These are phyloP conservation scores for Tragelaphus scriptus DNA, from an alignment of 2,113 vertebrate genomes.

Conservation along the genomic window DNA sequence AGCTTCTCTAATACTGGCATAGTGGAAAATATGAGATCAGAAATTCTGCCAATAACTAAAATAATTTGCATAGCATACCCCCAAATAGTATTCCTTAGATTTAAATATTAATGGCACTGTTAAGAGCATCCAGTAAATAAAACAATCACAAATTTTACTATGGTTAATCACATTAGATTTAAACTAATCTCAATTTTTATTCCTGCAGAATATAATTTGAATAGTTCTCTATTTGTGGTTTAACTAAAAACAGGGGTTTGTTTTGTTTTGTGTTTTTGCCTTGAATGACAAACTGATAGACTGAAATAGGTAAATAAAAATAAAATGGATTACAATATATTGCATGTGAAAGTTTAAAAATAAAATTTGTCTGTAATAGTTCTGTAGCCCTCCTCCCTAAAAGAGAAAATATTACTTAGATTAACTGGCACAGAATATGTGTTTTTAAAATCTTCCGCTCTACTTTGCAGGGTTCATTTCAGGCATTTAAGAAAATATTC, in stretches of 20 bases:
- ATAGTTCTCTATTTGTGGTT: background rate
- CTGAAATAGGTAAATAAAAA: background rate
- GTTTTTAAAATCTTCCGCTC: background rate
- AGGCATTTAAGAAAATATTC: background rate
- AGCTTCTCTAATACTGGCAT: background rate
- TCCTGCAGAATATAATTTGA: background rate
- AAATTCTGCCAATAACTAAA: background rate
- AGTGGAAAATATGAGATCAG: background rate
- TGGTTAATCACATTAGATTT: constrained; percentile 2
- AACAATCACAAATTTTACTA: constrained; percentile 7
- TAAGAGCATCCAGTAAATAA: constrained; percentile 5
- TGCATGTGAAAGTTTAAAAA: background rate
- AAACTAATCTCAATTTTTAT: constrained; percentile 26
- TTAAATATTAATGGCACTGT: constrained; percentile 27
- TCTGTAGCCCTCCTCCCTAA: background rate
- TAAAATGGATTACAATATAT: background rate
- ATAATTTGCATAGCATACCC: background rate
- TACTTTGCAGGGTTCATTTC: background rate
- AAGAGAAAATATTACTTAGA: background rate
- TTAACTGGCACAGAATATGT: background rate
- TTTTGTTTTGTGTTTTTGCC: constrained; percentile 4
- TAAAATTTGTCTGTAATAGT: background rate
- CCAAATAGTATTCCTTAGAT: background rate
- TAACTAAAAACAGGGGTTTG: background rate
- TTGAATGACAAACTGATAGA: background rate